These are phyloP conservation scores for Hirundo rustica DNA, from an alignment of 2,797 vertebrate species.

Conservation along the genomic window DNA sequence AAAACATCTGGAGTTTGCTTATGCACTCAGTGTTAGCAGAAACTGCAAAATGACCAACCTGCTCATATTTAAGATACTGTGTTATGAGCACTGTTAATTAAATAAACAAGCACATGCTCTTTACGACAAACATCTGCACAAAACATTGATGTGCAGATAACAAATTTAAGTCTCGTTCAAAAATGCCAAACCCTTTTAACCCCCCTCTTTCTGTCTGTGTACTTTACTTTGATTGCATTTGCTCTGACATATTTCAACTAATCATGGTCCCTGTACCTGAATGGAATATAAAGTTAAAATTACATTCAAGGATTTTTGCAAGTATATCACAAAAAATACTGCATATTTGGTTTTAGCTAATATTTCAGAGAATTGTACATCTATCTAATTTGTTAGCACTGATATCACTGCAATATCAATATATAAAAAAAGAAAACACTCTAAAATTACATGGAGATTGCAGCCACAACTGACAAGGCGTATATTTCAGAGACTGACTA, in stretches of 20 bases:
- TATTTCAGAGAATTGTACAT: background rate
- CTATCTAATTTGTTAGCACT: background rate
- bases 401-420: background rate
- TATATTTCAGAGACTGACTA: background rate
- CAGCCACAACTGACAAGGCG: background rate
- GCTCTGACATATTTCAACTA: background rate
- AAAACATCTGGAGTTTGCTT: background rate
- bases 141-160: background rate
- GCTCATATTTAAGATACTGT: background rate
- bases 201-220: background rate
- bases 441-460: background rate
- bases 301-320: background rate
- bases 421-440: background rate
- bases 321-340: background rate
- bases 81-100: background rate
- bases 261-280: background rate
- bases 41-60: background rate
- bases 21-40: background rate
- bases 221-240: background rate
- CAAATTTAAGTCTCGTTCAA: background rate
- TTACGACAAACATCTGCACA: background rate
- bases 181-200: background rate
- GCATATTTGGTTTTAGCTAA: background rate
- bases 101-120: background rate
- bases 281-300: conserved; percentile 16